Evolutionary conservation across 2,888 invertebrate species (phyloP), one percentile per base, ranked within the genome.

Genomic region (Philopedon plagiatum): DNA sequence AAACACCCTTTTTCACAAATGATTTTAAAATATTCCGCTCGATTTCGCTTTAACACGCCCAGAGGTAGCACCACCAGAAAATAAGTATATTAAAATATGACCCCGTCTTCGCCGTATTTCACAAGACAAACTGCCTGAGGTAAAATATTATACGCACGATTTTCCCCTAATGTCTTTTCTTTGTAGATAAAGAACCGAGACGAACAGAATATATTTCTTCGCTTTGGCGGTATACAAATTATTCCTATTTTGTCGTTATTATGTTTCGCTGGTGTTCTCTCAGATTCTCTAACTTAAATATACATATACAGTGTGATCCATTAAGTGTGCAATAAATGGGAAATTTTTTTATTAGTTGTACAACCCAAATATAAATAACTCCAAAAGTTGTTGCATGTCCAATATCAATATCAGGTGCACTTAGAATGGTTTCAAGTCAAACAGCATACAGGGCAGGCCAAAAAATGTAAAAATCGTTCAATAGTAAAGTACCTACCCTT

Each of bases 111-210:
- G 44, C 44, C 8, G 4, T 19, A 44, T 44, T 44, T 19, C 8
- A 44, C 18, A 44, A 44, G 18, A 44, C 19, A 44, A 44, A 44
- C 44, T 9, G 19, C 18, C 44, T 9, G 19, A 44, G 9, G 19
- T 44, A 18, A 44, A 44, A 44, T 44, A 44, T 44, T 44, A 44
- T 44, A 18, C 44, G 44, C 44, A 44, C 44, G 44, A 44, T 44
- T 44, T 44, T 18, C 19, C 44, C 19, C 11, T 44, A 44, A 44
- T 44, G 44, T 44, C 44, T 44, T 19, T 8, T 44, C 15, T 44
- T 18, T 44, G 44, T 19, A 44, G 44, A 44, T 44, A 44, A 44
- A 44, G 19, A 44, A 44, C 44, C 19, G 44, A 44, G 19, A 44
- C 19, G 44, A 15, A 44, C 44, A 19, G 19, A 44, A 44, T 44